phyloP scores from a whole-genome alignment of 2,113 vertebrate genomes.

The Burhinus bistriatus region DNA sequence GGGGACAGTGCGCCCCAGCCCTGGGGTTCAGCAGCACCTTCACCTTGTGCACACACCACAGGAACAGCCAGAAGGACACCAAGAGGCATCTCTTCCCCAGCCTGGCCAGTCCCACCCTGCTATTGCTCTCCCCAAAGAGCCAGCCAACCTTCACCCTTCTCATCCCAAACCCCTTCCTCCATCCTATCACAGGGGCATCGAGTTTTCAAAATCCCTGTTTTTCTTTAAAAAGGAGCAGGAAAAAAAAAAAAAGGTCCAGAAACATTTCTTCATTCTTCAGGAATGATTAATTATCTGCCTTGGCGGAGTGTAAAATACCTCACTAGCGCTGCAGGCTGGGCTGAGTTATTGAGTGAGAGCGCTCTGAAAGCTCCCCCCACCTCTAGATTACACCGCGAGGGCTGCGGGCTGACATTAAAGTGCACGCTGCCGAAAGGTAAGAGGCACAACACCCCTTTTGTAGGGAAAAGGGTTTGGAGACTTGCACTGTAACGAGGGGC shows the following conservation, averaged over 20 bases:
- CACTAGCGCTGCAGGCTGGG: neutral
- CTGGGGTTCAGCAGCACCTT: neutral
- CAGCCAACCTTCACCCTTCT: neutral
- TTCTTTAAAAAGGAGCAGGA: neutral
- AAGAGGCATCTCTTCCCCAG: neutral
- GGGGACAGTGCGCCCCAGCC: neutral
- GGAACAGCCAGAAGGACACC: neutral
- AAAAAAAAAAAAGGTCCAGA: neutral
- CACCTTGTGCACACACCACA: neutral
- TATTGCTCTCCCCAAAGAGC: neutral
- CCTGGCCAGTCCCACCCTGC: neutral
- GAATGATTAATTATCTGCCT: constrained; percentile 63
- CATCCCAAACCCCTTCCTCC: neutral
- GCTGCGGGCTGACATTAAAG: neutral
- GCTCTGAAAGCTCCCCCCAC: neutral
- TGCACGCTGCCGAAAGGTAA: neutral
- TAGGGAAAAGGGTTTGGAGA: neutral
- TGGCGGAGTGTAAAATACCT: constrained; percentile 27
- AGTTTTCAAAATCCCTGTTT: neutral
- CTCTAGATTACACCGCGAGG: neutral
- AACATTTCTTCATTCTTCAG: constrained; percentile 44
- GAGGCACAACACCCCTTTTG: neutral
- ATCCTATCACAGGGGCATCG: neutral
- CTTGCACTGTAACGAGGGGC: neutral
- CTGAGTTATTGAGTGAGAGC: constrained; percentile 68